phyloP scores from a whole-genome alignment of 2,113 vertebrate genomes.

The Gymnorhina tibicen region DNA sequence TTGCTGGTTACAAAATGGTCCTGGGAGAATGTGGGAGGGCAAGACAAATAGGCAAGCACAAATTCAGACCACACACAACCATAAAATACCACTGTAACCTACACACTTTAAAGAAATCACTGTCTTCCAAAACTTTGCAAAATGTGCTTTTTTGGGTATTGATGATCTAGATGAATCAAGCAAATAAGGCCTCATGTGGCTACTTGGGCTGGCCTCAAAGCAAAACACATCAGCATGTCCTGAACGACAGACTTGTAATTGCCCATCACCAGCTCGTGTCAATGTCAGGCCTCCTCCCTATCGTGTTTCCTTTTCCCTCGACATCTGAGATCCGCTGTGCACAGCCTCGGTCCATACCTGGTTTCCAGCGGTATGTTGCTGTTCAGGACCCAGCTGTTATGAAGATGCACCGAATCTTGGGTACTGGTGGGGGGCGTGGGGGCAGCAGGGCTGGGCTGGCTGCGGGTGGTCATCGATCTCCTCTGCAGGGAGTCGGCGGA shows the following conservation, averaged over 20 bases:
- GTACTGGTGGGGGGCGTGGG: conserved; percentile 73
- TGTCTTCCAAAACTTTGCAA: not conserved
- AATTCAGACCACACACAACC: not conserved
- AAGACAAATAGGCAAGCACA: not conserved
- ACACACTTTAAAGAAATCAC: not conserved
- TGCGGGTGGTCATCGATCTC: conserved; percentile 90
- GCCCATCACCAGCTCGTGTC: not conserved
- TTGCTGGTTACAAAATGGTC: not conserved
- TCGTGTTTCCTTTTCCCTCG: rapidly evolving
- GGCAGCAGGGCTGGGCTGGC: conserved; percentile 84
- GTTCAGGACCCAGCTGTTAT: conserved; percentile 97
- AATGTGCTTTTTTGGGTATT: not conserved
- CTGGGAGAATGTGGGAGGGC: not conserved
- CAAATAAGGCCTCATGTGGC: not conserved
- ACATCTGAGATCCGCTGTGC: rapidly evolving
- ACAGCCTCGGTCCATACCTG: conserved; percentile 73
- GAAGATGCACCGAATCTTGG: conserved; percentile 85
- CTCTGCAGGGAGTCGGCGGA: conserved; percentile 87
- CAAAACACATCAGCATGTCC: not conserved
- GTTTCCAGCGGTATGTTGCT: conserved; percentile 97
- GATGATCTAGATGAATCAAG: not conserved
- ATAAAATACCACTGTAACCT: not conserved
- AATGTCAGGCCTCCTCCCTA: rapidly evolving
- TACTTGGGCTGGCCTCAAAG: not conserved
- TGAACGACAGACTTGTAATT: rapidly evolving